Base-by-base conservation (phyloP, 2,888 invertebrate genomes). In the Dasypogon diadema region DNA sequence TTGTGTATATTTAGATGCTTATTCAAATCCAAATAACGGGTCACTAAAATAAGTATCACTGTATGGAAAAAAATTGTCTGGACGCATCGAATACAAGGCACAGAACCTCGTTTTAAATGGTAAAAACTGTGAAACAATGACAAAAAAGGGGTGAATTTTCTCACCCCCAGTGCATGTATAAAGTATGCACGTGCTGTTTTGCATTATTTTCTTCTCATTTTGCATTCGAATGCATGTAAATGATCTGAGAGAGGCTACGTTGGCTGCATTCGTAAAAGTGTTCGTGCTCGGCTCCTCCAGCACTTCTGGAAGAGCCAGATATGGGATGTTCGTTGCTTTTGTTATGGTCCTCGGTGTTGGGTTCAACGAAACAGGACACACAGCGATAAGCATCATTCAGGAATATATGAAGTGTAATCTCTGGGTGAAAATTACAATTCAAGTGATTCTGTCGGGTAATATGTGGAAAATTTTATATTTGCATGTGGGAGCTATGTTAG, bases 131-230 rank as follows among this genome's bases (percentile, higher is more conserved):
- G 14, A 65, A 65, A 65, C 65, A 65, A 65, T 65, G 14, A 48
- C 46, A 14, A 24, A 46, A n/a, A n/a, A 12, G 37, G 26, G 24
- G 70, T 16, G 24, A 48, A 54, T 30, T 70, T 34, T 70, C 54
- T 70, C 70, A 70, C 70, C 70, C n/a, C 70, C 54, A 70, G 51
- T 70, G 54, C 10, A 70, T 54, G 18, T 54, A 65, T 65, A 65
- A 65, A 70, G 70, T 51, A 54, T 70, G 70, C 54, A 70, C 70
- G 70, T 70, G 70, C 70, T 70, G 54, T 70, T 70, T 70, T 70
- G 70, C 70, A 70, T 70, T 70, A 70, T 70, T 70, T 70, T 70
- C 70, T 30, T 70, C 70, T 54, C 70, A 70, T 70, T 70, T 70
- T 70, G 54, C 37, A 54, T 70, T 54, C 54, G 70, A 70, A 70